A percentile compares a stretch with the other conserved stretches of the same genome.
These are phyloP conservation scores for Euleptes europaea DNA, from an alignment of 2,113 vertebrate species.

Conservation along the genomic window DNA sequence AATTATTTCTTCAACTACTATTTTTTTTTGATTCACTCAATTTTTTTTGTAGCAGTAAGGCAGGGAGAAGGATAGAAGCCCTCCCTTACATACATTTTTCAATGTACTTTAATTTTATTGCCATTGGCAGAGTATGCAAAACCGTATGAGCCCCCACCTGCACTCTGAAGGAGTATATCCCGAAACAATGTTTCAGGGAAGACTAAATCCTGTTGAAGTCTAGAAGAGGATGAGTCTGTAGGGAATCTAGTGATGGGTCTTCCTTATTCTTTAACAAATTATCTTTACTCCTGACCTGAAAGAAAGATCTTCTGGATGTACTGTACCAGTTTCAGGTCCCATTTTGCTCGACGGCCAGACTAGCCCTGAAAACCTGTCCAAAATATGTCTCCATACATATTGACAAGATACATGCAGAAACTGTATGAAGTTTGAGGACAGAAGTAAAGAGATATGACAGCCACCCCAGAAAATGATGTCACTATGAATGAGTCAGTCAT, in stretches of 20 bases:
- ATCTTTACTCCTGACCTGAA: not conserved
- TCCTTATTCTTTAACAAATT: not conserved
- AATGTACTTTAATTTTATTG: not conserved
- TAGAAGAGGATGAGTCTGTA: not conserved
- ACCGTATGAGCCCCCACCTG: not conserved
- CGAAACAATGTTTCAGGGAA: not conserved
- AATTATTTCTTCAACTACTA: no score
- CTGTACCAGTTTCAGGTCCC: not conserved
- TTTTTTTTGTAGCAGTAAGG: no score
- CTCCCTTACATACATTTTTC: not conserved
- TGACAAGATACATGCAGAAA: not conserved
- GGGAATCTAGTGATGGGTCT: not conserved
- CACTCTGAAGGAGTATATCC: not conserved
- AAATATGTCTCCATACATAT: not conserved
- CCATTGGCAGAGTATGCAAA: fast-evolving
- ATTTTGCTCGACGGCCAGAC: not conserved
- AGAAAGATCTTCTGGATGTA: not conserved
- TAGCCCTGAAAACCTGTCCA: not conserved
- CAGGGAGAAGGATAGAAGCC: not conserved
- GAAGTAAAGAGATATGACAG: not conserved
- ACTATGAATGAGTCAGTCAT: not conserved
- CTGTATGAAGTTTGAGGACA: not conserved
- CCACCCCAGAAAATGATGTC: constrained; percentile 3
- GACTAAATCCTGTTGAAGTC: not conserved
- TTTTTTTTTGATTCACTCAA: no score